Conservation (phyloP, 2,888 invertebrate genomes). For the Ennomos quercinarius region DNA sequence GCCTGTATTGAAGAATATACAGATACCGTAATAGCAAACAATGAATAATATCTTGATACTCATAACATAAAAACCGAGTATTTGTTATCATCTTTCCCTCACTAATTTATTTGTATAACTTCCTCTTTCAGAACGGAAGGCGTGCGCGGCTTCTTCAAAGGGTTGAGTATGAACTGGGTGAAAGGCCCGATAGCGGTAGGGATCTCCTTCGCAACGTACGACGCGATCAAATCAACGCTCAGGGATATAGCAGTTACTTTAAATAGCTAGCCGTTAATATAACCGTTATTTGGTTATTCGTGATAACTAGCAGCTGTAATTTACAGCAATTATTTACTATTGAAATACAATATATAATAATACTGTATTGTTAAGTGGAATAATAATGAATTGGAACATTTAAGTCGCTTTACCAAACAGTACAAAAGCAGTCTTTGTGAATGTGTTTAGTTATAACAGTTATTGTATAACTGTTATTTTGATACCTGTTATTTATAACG, state of each 20-base stretch:
- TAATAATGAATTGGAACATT: too few relatives aligned
- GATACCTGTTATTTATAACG: too few relatives aligned
- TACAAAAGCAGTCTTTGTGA: too few relatives aligned
- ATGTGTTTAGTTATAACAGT: not conserved
- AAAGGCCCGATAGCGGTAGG: slow-evolving; percentile 96
- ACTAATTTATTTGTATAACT: not conserved
- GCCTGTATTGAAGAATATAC: too few relatives aligned
- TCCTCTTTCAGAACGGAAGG: slow-evolving; percentile 91
- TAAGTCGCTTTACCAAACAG: too few relatives aligned
- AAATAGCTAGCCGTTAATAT: slow-evolving; percentile 42
- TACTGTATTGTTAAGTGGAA: too few relatives aligned
- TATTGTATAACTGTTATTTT: not conserved
- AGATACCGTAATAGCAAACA: too few relatives aligned
- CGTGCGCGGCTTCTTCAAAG: slow-evolving; percentile 97
- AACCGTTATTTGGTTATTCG: not conserved
- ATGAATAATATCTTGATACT: too few relatives aligned
- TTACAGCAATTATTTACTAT: too few relatives aligned
- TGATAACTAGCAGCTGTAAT: not conserved
- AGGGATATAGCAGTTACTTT: slow-evolving; percentile 64
- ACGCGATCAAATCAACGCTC: slow-evolving; percentile 88
- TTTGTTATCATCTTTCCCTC: too few relatives aligned
- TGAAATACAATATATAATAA: too few relatives aligned
- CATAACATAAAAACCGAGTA: too few relatives aligned
- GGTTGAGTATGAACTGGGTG: slow-evolving; percentile 99
- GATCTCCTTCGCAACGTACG: slow-evolving; percentile 98